Conservation (phyloP, 2,888 invertebrate species). For the Pollenia labialis region DNA sequence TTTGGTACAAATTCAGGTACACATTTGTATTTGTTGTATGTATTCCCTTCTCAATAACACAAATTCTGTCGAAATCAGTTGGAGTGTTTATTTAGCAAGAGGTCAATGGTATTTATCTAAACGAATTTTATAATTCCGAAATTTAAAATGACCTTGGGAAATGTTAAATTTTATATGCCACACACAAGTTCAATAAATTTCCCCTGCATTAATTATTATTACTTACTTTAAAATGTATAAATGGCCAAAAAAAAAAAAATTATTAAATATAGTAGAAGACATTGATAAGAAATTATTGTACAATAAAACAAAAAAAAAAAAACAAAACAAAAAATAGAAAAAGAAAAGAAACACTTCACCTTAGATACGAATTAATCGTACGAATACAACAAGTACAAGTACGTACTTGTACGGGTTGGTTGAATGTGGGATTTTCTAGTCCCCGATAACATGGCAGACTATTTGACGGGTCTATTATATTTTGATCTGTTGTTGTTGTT, state of each 20-base stretch:
- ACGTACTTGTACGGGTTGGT: slow-evolving; percentile 4
- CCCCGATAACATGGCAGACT: slow-evolving; percentile 64
- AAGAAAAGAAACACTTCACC: slow-evolving; percentile 40
- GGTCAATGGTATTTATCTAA: slow-evolving; percentile 56
- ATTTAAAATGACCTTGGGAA: slow-evolving; percentile 60
- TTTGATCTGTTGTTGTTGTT: slow-evolving; percentile 20
- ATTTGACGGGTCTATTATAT: slow-evolving; percentile 53
- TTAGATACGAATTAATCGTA: slow-evolving; percentile 45
- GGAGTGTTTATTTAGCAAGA: slow-evolving; percentile 17
- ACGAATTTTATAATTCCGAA: slow-evolving; percentile 24
- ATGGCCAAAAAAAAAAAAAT: slow-evolving; percentile 19
- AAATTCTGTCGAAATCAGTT: slow-evolving; percentile 1
- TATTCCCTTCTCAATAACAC: neutral
- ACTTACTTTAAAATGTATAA: slow-evolving; percentile 9
- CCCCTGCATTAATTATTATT: slow-evolving; percentile 30
- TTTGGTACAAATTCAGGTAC: no score
- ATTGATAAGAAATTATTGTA: slow-evolving; percentile 63
- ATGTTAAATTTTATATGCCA: slow-evolving; percentile 44
- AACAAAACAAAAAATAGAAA: neutral
- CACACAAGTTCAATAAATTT: slow-evolving; percentile 58
- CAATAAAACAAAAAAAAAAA: slow-evolving; percentile 9
- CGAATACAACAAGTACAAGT: slow-evolving; percentile 18
- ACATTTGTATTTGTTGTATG: no score
- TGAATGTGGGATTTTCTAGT: slow-evolving; percentile 44
- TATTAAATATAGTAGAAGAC: slow-evolving; percentile 7